Percentiles rank a stretch among this genome's conserved stretches.
These are phyloP conservation scores for Nasonia giraulti DNA, from an alignment of 1,140 invertebrate species.

Conservation along the genomic window DNA sequence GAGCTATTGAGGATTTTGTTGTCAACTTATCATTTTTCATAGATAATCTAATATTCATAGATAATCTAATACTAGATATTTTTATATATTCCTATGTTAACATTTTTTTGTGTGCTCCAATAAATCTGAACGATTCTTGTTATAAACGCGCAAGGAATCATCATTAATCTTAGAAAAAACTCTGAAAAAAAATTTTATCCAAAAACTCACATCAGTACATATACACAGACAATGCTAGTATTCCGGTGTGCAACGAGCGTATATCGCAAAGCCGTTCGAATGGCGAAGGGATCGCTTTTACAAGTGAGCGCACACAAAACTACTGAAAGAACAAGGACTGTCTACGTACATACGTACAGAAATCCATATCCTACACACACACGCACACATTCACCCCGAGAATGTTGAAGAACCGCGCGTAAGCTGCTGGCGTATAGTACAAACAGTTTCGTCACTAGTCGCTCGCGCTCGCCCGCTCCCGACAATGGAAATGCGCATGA, in stretches of 20 bases:
- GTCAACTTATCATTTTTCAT: no score
- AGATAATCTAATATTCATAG: no score
- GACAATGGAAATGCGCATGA: constrained; percentile 67
- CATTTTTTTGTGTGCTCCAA: no score
- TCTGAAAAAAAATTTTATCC: no score
- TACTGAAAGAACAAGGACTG: background rate
- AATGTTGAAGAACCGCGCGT: constrained; percentile 31
- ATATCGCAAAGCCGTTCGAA: constrained; percentile 28
- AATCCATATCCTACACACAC: background rate
- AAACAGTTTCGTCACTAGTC: constrained; percentile 60
- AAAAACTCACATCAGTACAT: no score
- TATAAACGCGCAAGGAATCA: no score
- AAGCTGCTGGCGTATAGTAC: constrained; percentile 55
- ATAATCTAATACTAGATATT: no score
- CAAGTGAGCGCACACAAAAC: background rate
- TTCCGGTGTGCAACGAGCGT: background rate
- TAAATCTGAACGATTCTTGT: no score
- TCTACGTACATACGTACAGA: background rate
- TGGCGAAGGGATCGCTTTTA: constrained; percentile 12
- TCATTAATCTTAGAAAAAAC: no score
- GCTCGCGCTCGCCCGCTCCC: constrained; percentile 43
- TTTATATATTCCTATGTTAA: no score
- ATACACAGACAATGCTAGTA: background rate
- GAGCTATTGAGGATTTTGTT: no score
- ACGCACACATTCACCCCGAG: background rate